phyloP scores from a whole-genome alignment of 2,113 vertebrate species.

The Hippocampus guttulatus region DNA sequence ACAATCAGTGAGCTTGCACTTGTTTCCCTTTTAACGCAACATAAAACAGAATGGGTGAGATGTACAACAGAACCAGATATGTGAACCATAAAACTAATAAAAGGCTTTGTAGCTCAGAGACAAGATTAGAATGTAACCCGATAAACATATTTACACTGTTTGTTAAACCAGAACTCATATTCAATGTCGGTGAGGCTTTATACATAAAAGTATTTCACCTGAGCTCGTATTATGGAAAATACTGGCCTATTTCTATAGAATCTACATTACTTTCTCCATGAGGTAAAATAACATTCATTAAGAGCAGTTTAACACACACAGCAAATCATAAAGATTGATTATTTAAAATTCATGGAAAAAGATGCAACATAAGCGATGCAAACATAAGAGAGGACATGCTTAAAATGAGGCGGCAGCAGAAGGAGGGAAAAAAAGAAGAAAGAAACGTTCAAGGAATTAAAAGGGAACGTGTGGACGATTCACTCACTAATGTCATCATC shows the following conservation, averaged over 20 bases:
- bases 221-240: neutral
- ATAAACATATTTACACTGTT: conserved; percentile 19
- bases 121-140: conserved; percentile 32
- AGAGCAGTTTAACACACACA: neutral
- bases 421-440: conserved; percentile 18
- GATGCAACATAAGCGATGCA: conserved; percentile 25
- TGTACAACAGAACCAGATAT: conserved; percentile 22
- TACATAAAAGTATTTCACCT: neutral
- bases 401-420: conserved; percentile 33
- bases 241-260: neutral
- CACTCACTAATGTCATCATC: conserved; percentile 93
- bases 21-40: conserved; percentile 73
- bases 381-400: conserved; percentile 22
- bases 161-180: neutral
- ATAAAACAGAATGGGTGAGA: conserved; percentile 44
- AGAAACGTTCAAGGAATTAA: conserved; percentile 52
- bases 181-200: neutral
- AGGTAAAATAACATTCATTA: neutral
- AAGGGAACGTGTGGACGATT: conserved; percentile 77
- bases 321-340: neutral
- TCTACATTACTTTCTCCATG: neutral
- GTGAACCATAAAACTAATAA: conserved; percentile 11
- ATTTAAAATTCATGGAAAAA: conserved; percentile 11
- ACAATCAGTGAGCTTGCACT: conserved; percentile 58
- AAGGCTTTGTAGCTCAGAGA: conserved; percentile 20